Base-by-base conservation (phyloP, 2,797 vertebrate species). In the Rhinophrynus dorsalis region DNA sequence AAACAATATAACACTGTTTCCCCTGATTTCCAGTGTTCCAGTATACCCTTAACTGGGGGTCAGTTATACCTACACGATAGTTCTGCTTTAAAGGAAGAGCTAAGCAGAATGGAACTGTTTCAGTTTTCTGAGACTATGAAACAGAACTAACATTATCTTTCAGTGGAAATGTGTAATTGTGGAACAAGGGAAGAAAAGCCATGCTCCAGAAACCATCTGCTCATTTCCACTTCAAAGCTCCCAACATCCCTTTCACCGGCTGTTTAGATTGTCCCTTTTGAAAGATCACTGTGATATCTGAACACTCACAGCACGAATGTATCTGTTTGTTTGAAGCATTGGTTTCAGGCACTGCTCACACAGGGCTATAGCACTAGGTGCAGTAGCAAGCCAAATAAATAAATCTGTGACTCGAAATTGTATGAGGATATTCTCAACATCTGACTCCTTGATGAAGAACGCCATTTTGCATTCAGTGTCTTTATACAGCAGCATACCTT, bases 211-310 rank as follows among this genome's bases (percentile, higher is more conserved):
- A 65, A 42, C 48, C 62, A 65, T 65, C 62, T 65, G 62, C 35
- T 65, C 33, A 65, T 65, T 65, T 65, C 47, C 62, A 65, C 47
- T 65, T 52, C 62, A 65, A 54, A 65, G 62, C 33, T 18, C 48
- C 17, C 47, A 18, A 20, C 44, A 30, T 61, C 60, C 29, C 32
- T 35, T 24, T 32, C 17, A 33, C 61, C 48, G 61, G 61, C 61
- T 64, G 61, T 35, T 64, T 23, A 18, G 3, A 52, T 52, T 42
- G 24, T 64, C 33, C 26, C 45, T 11, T 21, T 24, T 50, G 30
- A 63, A 35, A 48, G 17, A n/a, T 26, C 15, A 8, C 21, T 64
- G 60, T 51, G 48, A 64, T 52, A 26, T 50, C 12, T 40, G 61
- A 64, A 38, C 3, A 18, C 21, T 63, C 44, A 1, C 47, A 38